Conservation (phyloP, 2,888 invertebrate genomes). For the Epiblema foenella region DNA sequence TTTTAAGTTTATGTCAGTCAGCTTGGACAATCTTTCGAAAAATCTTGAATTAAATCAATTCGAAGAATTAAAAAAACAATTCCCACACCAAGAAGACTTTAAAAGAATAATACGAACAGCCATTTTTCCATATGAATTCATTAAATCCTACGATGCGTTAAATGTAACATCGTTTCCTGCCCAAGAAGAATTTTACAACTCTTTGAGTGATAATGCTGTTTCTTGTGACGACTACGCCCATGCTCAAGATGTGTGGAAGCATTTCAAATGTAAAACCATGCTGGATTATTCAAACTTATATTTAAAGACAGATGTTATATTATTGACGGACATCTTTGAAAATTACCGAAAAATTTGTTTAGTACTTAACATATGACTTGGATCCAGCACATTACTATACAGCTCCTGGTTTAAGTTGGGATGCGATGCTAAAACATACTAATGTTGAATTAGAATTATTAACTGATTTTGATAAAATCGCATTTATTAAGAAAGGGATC, state of each 20-base stretch:
- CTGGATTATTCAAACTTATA: conserved; percentile 43
- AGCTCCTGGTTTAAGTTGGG: conserved; percentile 13
- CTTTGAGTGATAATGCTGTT: conserved; percentile 13
- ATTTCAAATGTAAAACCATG: conserved; percentile 36
- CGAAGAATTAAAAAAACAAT: not conserved
- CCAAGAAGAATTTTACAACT: conserved; percentile 37
- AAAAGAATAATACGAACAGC: conserved; percentile 29
- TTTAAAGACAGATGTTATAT: conserved; percentile 40
- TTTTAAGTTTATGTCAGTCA: conserved; percentile 14
- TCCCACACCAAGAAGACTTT: not conserved
- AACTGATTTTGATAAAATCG: not conserved
- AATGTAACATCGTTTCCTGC: conserved; percentile 28
- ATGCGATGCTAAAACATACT: not conserved
- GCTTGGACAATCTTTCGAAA: not conserved
- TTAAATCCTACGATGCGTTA: conserved; percentile 11
- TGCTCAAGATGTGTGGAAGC: conserved; percentile 29
- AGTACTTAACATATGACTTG: not conserved
- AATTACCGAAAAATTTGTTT: conserved; percentile 40
- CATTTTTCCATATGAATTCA: conserved; percentile 40
- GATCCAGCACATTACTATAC: conserved; percentile 44
- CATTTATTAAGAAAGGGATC: not conserved
- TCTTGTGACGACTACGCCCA: conserved; percentile 30
- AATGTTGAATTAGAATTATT: not conserved
- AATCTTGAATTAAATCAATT: conserved; percentile 19
- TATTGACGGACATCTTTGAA: conserved; percentile 43